phyloP scores from a whole-genome alignment of 2,113 vertebrate species.

The Plecturocebus donacophilus region DNA sequence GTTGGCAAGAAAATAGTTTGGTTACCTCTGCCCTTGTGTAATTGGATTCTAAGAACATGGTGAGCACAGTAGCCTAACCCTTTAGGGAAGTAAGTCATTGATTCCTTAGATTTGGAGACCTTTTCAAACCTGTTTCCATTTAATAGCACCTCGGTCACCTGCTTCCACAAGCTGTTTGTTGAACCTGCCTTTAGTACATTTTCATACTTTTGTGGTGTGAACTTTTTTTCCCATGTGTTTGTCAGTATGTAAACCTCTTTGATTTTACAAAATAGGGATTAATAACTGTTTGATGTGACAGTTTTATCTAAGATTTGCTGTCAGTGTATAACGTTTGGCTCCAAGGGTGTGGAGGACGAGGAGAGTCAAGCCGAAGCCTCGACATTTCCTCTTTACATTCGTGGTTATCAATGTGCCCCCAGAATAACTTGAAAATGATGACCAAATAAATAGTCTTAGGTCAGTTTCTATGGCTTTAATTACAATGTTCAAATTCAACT shows the following conservation, averaged over 20 bases:
- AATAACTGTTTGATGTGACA: background rate
- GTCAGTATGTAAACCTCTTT: background rate
- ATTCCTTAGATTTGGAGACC: background rate
- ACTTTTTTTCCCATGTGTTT: background rate
- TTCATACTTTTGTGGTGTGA: background rate
- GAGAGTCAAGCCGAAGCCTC: background rate
- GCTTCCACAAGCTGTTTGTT: background rate
- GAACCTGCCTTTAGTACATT: background rate
- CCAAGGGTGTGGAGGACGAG: background rate
- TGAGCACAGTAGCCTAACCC: background rate
- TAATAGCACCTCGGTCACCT: background rate
- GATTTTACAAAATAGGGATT: background rate
- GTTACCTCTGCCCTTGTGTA: background rate
- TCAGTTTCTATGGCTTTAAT: background rate
- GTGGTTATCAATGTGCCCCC: background rate
- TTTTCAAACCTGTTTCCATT: background rate
- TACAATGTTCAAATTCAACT: background rate
- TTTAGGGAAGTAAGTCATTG: background rate
- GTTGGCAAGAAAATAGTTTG: background rate
- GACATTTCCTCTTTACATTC: background rate
- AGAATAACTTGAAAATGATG: background rate
- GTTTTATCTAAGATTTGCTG: background rate
- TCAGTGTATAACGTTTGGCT: background rate
- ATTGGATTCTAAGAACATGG: background rate
- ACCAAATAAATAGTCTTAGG: background rate